A percentile compares a stretch with the other conserved stretches of the same genome.
Evolutionary conservation across 2,113 vertebrate genomes (phyloP).

Genomic region (Leiothrix lutea): DNA sequence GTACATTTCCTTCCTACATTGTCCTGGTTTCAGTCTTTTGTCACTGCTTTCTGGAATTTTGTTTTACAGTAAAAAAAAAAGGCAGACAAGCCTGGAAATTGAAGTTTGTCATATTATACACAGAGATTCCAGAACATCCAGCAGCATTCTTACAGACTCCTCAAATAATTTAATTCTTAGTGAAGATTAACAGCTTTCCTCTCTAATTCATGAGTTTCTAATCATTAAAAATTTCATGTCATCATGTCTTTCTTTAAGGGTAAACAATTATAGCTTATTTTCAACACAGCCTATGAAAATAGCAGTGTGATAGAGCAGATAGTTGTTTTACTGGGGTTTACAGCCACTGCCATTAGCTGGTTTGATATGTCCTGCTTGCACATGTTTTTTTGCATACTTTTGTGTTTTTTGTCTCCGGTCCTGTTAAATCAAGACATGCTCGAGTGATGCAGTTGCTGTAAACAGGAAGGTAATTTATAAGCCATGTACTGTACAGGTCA

Average conservation of each 20-base stretch:
- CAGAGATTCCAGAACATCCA: neutral
- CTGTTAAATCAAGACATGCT: neutral
- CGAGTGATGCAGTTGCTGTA: neutral
- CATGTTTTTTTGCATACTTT: no score
- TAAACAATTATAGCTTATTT: neutral
- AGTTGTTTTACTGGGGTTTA: neutral
- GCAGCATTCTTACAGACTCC: neutral
- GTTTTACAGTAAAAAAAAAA: neutral
- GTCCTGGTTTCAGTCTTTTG: neutral
- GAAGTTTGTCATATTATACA: neutral
- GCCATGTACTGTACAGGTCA: neutral
- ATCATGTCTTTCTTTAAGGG: neutral
- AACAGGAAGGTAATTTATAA: neutral
- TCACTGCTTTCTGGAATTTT: neutral
- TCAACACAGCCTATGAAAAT: neutral
- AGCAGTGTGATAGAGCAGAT: neutral
- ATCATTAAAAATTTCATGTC: neutral
- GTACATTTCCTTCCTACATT: neutral
- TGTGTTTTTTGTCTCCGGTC: neutral
- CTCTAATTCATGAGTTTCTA: neutral
- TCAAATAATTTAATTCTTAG: neutral
- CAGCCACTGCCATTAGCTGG: neutral
- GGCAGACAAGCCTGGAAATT: neutral
- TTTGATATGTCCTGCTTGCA: neutral
- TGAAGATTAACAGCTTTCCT: neutral